Base-by-base conservation (phyloP, 1,140 invertebrate genomes). In the Lepidurus arcticus region DNA sequence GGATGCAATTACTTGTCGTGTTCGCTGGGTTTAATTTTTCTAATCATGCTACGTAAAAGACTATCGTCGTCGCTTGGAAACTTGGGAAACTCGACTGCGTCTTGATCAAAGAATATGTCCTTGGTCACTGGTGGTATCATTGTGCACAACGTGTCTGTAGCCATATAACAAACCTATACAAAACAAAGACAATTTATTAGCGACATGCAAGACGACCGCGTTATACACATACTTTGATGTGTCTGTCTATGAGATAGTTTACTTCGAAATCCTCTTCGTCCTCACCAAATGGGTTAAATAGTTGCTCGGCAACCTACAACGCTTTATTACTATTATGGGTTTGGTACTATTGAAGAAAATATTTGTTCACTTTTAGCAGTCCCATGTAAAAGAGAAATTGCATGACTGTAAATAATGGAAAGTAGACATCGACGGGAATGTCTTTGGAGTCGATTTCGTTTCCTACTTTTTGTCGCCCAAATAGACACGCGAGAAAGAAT, bases 301-400 rank as follows among this genome's bases (percentile, higher is more conserved):
- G 83, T 83, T 90, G 89, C 83, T 91, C 90, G 0, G 90, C 90
- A n/a, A 91, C 89, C 88, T 90, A 75, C 26, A 8, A 8, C 9
- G 73, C 74, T 44, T 73, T 43, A 44, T 65, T 13, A n/a, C n/a
- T n/a, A 26, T 78, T 78, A n/a, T 65, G 44, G 47, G 65, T 74
- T 34, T 73, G 76, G 77, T 78, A 77, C 43, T 26, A 42, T 10
- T 8, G 21, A 26, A 21, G 10, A 11, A 1, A 74, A 75, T 1
- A 75, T n/a, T 1, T 9, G 34, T 73, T 45, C n/a, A 76, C 80
- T 85, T 90, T 93, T 0, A 93, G 84, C 81, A 92, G 85, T 53
- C 92, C 92, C 90, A 93, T 92, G 82, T 91, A 93, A 83, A 93
- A 92, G 83, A 93, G 90, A 84, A 93, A 92, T 82, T 91, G 89